Conservation (phyloP, 2,113 vertebrate species). For the Datnioides undecimradiatus region DNA sequence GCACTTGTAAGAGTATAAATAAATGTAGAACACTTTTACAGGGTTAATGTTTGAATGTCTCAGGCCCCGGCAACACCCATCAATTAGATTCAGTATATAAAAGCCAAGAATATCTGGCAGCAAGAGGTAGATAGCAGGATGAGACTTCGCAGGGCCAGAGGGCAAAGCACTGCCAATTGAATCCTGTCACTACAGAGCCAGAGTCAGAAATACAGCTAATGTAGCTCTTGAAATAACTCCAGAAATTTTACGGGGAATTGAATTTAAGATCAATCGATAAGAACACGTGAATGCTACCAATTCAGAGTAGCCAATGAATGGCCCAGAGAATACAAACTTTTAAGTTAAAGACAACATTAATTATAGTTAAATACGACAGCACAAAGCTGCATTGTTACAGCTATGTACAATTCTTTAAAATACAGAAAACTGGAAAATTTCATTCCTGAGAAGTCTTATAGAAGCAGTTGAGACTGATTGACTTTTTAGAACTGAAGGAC, state of each 20-base stretch:
- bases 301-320: background rate
- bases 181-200: background rate
- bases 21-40: background rate
- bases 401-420: background rate
- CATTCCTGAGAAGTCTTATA: background rate
- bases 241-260: background rate
- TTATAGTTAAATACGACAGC: background rate
- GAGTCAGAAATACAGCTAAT: conserved; percentile 3
- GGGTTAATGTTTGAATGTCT: conserved; percentile 17
- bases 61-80: conserved; percentile 8
- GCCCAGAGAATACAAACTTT: background rate
- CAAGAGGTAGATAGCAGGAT: conserved; percentile 20
- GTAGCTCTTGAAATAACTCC: background rate
- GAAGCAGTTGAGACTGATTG: background rate
- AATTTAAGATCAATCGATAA: background rate
- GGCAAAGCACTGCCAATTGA: conserved; percentile 1
- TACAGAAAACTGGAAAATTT: background rate
- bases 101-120: conserved; percentile 35
- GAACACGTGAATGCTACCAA: background rate
- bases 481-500: background rate
- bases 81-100: conserved; percentile 15
- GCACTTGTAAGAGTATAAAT: conserved; percentile 9
- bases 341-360: background rate
- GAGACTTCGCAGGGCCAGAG: conserved; percentile 16
- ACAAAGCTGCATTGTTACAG: background rate